A percentile compares a stretch with the other conserved stretches of the same genome.
These are phyloP conservation scores for Crocuta crocuta DNA, from an alignment of 2,113 vertebrate genomes.

Conservation along the genomic window DNA sequence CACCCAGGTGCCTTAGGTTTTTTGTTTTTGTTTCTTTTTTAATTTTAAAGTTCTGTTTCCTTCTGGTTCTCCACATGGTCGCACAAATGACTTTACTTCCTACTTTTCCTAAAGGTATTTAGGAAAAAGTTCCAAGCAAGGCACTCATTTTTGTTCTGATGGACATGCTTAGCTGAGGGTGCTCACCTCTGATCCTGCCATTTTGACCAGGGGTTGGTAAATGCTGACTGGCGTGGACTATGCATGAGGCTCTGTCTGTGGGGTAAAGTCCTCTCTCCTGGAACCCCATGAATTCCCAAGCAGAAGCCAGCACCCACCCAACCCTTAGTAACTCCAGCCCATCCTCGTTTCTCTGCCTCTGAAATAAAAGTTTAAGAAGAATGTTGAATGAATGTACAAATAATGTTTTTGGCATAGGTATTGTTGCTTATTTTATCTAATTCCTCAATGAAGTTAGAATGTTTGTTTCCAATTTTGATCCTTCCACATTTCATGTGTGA, in stretches of 20 bases:
- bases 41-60: background rate
- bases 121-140: background rate
- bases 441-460: background rate
- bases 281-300: background rate
- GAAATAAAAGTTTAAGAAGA: background rate
- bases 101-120: background rate
- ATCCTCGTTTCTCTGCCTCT: background rate
- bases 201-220: background rate
- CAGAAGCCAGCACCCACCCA: background rate
- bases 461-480: slow-evolving; percentile 17
- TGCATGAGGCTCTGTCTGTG: background rate
- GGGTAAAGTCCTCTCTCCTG: background rate
- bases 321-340: background rate
- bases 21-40: background rate
- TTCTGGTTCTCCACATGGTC: background rate
- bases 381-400: background rate
- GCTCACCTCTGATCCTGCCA: background rate
- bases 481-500: background rate
- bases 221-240: background rate
- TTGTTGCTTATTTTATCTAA: background rate
- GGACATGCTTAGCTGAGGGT: background rate
- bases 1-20: background rate
- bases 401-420: background rate
- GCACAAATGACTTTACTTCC: slow-evolving; percentile 13
- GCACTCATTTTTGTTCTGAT: background rate